Evolutionary conservation across 2,888 invertebrate genomes (phyloP), one percentile per base, ranked within the genome.

Genomic region (Smittia aterrima): DNA sequence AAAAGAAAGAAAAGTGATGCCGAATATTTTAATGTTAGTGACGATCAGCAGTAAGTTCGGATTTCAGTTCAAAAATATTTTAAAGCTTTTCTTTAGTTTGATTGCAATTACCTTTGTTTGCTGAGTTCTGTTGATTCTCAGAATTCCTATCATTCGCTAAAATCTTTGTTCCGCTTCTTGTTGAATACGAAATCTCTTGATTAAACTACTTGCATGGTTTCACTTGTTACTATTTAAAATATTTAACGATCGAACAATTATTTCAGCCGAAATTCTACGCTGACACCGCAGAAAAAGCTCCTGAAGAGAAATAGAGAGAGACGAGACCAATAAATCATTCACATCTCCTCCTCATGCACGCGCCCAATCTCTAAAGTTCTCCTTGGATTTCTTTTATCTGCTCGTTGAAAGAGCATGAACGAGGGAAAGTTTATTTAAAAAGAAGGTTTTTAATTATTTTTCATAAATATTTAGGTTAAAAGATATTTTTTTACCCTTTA

Each of bases 201-300:
- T n/a, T n/a, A n/a, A n/a, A n/a, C n/a, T n/a, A 53, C 53, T 6
- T 53, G 53, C 53, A 53, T 18, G 16, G 4, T 3, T 53, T 66
- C 25, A 24, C 22, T 25, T 66, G 13, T 32, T 32, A 32, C 32
- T 32, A 32, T 6, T 9, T 32, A 9, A 3, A 32, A 32, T 9
- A 3, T 32, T 9, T 32, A 32, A 32, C 32, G 32, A 32, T 32
- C 32, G 32, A 47, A 47, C 3, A 13, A 47, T 16, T 41, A 32
- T 76, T 76, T 13, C 76, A 77, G 77, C 82, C 83, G 25, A 82
- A 82, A 74, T 83, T 83, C 77, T 83, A 83, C 75, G 82, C 82
- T 74, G 83, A 83, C 76, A 78, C 78, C 74, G 79, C 47, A 18
- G 47, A 53, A 20, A 70, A 70, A 25, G 25, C 70, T 41, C 20